Evolutionary conservation across 2,888 invertebrate species (phyloP).

Genomic region (Lasioglossum villosulum): DNA sequence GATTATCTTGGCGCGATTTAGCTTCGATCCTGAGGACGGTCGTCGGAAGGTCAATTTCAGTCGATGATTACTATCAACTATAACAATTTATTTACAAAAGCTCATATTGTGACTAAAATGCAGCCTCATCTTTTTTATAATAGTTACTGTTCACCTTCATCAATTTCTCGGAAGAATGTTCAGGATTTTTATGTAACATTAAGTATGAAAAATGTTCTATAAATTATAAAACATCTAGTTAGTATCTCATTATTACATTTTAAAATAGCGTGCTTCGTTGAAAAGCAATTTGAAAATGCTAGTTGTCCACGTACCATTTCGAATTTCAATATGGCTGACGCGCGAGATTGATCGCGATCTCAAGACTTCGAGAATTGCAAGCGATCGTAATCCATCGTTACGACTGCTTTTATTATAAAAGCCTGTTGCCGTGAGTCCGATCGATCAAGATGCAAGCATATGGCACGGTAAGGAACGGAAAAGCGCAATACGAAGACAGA

Average conservation of each 20-base stretch:
- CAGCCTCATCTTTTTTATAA: no score
- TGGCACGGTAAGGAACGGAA: constrained; percentile 56
- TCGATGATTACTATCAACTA: background rate
- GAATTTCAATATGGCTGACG: background rate
- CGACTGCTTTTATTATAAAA: constrained; percentile 19
- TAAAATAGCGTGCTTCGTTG: background rate
- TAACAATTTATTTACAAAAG: background rate
- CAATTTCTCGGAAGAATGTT: no score
- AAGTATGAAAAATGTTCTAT: background rate
- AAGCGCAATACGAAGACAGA: constrained; percentile 60
- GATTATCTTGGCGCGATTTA: constrained; percentile 18
- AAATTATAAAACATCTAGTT: background rate
- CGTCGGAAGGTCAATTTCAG: constrained; percentile 13
- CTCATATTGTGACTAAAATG: no score
- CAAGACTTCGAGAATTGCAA: background rate
- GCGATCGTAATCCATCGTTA: background rate
- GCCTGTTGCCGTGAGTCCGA: constrained; percentile 20
- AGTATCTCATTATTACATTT: background rate
- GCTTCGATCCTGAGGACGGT: constrained; percentile 12
- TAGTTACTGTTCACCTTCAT: background rate
- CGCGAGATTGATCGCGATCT: background rate
- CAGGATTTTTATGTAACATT: background rate
- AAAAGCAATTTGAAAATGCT: background rate
- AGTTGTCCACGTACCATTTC: background rate
- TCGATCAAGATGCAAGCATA: constrained; percentile 45